A percentile compares a stretch with the other conserved stretches of the same genome.
phyloP scores from a whole-genome alignment of 2,888 invertebrate species.

The Thumatha senex region DNA sequence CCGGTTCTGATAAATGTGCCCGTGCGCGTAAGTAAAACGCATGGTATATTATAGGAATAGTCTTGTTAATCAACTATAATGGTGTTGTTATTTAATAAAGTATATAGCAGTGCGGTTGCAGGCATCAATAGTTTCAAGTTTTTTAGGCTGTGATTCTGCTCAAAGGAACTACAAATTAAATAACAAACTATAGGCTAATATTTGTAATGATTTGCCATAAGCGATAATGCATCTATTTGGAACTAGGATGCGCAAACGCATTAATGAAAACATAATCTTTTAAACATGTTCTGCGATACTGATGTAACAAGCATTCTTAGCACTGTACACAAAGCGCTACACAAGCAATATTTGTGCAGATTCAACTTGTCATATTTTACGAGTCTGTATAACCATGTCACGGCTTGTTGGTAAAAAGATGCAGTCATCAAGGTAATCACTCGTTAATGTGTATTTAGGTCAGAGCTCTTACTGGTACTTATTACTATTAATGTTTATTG shows the following conservation, averaged over 20 bases:
- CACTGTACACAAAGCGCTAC: background rate
- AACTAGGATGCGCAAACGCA: background rate
- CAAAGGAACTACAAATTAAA: no score
- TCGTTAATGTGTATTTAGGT: constrained; percentile 11
- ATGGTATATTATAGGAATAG: background rate
- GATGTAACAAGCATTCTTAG: background rate
- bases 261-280: background rate
- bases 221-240: no score
- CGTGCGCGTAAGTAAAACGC: background rate
- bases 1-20: background rate
- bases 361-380: background rate
- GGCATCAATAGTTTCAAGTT: no score
- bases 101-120: no score
- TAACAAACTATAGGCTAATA: no score
- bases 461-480: constrained; percentile 1
- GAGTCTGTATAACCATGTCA: constrained; percentile 7
- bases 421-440: constrained; percentile 8
- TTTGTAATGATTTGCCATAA: no score
- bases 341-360: constrained; percentile 2
- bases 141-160: no score
- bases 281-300: background rate
- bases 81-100: no score
- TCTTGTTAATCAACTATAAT: no score
- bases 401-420: constrained; percentile 6
- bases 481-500: background rate